Conservation (phyloP, 2,113 vertebrate genomes). For the Isurus oxyrinchus region DNA sequence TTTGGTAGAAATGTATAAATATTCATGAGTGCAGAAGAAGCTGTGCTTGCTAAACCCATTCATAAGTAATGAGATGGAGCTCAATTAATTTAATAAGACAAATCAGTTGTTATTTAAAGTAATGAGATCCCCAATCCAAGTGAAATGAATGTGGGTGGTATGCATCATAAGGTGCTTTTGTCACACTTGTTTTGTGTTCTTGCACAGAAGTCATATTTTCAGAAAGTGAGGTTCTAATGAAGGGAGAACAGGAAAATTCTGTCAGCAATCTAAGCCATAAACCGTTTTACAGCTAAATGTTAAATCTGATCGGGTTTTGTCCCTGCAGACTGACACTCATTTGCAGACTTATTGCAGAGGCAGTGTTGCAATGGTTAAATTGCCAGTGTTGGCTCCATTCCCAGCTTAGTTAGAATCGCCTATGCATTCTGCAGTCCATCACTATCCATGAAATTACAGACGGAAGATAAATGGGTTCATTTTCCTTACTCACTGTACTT, state of each 20-base stretch:
- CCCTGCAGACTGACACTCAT: not conserved
- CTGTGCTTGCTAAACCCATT: not conserved
- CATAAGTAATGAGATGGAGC: not conserved
- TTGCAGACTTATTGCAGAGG: not conserved
- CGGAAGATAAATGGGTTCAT: not conserved
- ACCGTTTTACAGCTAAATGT: not conserved
- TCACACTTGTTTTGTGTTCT: not conserved
- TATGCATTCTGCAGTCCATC: constrained; percentile 71
- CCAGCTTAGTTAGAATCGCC: constrained; percentile 66
- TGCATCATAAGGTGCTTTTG: not conserved
- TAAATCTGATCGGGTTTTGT: not conserved
- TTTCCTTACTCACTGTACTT: not conserved
- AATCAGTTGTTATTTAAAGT: not conserved
- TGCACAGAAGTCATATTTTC: not conserved
- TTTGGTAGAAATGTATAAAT: not conserved
- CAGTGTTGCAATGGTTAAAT: not conserved
- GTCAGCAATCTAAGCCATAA: not conserved
- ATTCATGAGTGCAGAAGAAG: not conserved
- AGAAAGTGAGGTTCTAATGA: not conserved
- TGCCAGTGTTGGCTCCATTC: constrained; percentile 59
- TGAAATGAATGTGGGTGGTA: not conserved
- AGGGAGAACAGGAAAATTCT: not conserved
- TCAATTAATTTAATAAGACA: not conserved
- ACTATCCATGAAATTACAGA: constrained; percentile 60
- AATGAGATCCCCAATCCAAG: not conserved